These are phyloP conservation scores for Nycticorax nycticorax DNA, from an alignment of 2,113 vertebrate genomes.

Conservation along the genomic window DNA sequence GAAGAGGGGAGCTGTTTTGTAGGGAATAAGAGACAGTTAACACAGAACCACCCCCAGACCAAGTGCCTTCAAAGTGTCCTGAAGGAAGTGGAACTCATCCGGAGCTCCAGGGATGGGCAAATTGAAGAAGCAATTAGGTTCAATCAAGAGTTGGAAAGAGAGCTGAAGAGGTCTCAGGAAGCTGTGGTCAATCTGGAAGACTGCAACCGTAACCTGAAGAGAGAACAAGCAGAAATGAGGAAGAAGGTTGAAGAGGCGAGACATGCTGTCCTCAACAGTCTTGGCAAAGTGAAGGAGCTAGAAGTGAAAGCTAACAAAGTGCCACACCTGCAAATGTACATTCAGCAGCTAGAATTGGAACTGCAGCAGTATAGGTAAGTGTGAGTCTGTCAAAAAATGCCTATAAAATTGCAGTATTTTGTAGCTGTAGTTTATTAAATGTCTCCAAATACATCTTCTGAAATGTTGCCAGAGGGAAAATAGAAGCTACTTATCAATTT, in stretches of 20 bases:
- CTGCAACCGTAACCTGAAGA: conserved; percentile 79
- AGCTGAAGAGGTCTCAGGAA: conserved; percentile 81
- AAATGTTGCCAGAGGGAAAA: neutral
- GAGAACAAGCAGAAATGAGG: conserved; percentile 85
- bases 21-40: conserved; percentile 56
- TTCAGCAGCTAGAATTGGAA: conserved; percentile 84
- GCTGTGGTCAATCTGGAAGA: conserved; percentile 79
- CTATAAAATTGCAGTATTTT: neutral
- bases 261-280: conserved; percentile 78
- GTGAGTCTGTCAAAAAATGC: neutral
- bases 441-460: neutral
- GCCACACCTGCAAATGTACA: conserved; percentile 77
- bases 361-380: conserved; percentile 86
- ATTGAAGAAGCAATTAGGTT: conserved; percentile 79
- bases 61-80: conserved; percentile 78
- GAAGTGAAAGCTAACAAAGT: conserved; percentile 84
- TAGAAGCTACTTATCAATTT: neutral
- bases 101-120: conserved; percentile 77
- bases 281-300: conserved; percentile 90
- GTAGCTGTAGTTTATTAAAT: neutral
- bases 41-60: conserved; percentile 20
- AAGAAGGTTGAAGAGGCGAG: conserved; percentile 88
- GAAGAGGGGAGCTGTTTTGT: conserved; percentile 75
- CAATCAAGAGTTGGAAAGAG: conserved; percentile 82
- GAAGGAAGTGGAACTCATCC: conserved; percentile 79